Percentiles rank a stretch among this genome's conserved stretches.
phyloP scores from a whole-genome alignment of 2,888 invertebrate genomes.

The Melanargia galathea region DNA sequence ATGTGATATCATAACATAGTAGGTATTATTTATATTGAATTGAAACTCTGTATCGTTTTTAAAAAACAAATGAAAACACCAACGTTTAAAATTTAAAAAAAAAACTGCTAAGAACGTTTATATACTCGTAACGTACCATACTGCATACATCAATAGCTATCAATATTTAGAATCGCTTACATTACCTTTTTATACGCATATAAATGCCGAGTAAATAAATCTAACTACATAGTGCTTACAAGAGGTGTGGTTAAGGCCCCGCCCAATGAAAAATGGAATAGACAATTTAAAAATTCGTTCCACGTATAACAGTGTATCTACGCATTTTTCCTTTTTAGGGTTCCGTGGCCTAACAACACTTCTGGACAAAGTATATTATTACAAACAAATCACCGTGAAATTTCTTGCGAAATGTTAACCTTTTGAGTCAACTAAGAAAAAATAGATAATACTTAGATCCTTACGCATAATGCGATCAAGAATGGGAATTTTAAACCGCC shows the following conservation, averaged over 20 bases:
- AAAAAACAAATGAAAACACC: not conserved
- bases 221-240: conserved; percentile 20
- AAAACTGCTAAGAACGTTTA: conserved; percentile 9
- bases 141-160: conserved; percentile 9
- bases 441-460: no score
- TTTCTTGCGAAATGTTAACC: no score
- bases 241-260: conserved; percentile 45
- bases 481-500: no score
- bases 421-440: no score
- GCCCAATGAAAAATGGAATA: conserved; percentile 45
- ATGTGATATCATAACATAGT: no score
- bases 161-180: conserved; percentile 25
- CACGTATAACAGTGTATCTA: conserved; percentile 44
- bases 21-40: no score
- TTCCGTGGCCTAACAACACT: not conserved
- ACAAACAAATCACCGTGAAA: no score
- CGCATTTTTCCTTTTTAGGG: conserved; percentile 15
- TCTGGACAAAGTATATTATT: no score
- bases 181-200: conserved; percentile 20
- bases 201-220: conserved; percentile 18
- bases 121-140: not conserved
- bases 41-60: no score
- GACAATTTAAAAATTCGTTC: conserved; percentile 61
- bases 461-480: no score
- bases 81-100: conserved; percentile 7